Conservation (phyloP, 2,797 vertebrate genomes). For the Ctenochaetus hawaiiensis region DNA sequence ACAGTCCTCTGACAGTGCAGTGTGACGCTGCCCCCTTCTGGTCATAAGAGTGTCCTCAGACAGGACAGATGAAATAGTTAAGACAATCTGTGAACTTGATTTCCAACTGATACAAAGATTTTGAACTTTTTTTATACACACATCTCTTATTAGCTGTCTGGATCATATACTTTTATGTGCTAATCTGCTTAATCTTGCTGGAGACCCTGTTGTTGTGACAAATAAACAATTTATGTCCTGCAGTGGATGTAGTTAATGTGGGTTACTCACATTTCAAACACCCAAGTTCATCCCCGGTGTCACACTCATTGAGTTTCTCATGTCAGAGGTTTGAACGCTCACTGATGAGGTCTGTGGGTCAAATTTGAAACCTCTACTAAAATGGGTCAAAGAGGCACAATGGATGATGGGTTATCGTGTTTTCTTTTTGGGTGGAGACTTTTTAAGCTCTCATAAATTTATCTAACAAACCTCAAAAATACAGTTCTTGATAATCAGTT, state of each 20-base stretch:
- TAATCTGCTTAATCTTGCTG: background rate
- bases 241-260: constrained; percentile 45
- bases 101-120: background rate
- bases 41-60: constrained; percentile 38
- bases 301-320: constrained; percentile 30
- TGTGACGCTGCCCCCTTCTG: constrained; percentile 83
- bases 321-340: constrained; percentile 28
- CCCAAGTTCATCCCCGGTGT: constrained; percentile 44
- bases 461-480: background rate
- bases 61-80: background rate
- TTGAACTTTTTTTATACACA: background rate
- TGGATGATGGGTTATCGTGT: background rate
- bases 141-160: background rate
- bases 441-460: background rate
- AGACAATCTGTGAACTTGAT: background rate
- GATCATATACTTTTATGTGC: background rate
- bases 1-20: constrained; percentile 24
- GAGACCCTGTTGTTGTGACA: constrained; percentile 2
- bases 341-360: constrained; percentile 37
- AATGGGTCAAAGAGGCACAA: constrained; percentile 23
- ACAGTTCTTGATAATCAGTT: background rate
- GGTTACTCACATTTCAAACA: constrained; percentile 52
- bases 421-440: constrained; percentile 15
- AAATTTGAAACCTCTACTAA: constrained; percentile 28
- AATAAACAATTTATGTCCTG: constrained; percentile 54